Conservation (phyloP, 2,888 invertebrate species). For the Drosophila gaucha region DNA sequence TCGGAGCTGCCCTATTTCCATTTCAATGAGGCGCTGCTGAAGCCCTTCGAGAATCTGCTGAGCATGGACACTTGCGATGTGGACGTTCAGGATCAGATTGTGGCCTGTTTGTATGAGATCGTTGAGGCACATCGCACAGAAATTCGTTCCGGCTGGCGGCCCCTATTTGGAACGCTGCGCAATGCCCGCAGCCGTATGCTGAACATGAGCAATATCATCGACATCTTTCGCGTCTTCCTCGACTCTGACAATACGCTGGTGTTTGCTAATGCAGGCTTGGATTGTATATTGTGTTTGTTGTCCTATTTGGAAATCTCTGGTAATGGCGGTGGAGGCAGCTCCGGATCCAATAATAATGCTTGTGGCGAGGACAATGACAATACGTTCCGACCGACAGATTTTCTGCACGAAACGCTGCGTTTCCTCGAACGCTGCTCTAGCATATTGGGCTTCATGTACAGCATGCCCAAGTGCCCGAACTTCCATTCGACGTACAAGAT, state of each 20-base stretch:
- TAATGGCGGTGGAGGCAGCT: slow-evolving; percentile 87
- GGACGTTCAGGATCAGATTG: slow-evolving; percentile 94
- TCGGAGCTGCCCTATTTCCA: slow-evolving; percentile 96
- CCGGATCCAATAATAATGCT: slow-evolving; percentile 88
- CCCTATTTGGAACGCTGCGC: slow-evolving; percentile 96
- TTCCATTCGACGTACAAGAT: slow-evolving; percentile 95
- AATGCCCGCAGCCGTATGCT: slow-evolving; percentile 90
- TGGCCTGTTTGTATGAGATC: slow-evolving; percentile 97
- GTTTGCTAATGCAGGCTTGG: slow-evolving; percentile 96
- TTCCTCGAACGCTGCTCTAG: slow-evolving; percentile 94
- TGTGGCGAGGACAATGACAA: slow-evolving; percentile 84
- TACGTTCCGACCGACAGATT: slow-evolving; percentile 85
- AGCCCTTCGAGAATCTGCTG: slow-evolving; percentile 97
- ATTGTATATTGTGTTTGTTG: slow-evolving; percentile 95
- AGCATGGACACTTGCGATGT: slow-evolving; percentile 96
- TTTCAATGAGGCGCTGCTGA: slow-evolving; percentile 96
- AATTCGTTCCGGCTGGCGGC: slow-evolving; percentile 98
- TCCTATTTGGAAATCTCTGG: slow-evolving; percentile 86
- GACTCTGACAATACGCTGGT: slow-evolving; percentile 96
- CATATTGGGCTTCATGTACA: slow-evolving; percentile 95
- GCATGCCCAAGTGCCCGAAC: slow-evolving; percentile 97
- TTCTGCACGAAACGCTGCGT: slow-evolving; percentile 90
- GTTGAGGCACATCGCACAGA: slow-evolving; percentile 97
- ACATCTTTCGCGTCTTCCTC: slow-evolving; percentile 97
- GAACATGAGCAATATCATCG: slow-evolving; percentile 89